Evolutionary conservation across 23 tunicate species (phyloP), one percentile per base, ranked within the genome.

Genomic region (Halocynthia aurantium): DNA sequence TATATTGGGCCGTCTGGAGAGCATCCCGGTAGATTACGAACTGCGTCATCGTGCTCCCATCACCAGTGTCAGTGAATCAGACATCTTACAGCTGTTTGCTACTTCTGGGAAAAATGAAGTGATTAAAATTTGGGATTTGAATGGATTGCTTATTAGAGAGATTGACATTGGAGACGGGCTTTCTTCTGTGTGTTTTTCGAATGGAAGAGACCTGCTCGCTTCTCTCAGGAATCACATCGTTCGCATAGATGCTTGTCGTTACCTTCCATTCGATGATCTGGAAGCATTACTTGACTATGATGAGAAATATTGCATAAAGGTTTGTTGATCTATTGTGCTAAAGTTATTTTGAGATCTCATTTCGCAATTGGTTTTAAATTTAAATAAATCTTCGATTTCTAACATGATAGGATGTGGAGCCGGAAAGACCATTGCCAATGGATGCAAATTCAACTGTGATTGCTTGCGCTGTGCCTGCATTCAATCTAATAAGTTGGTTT

Each of bases 101-200:
- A 83, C 94, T 18, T 56, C 84, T 8, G 62, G 80, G 10, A 62
- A 64, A 61, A 83, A 82, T 73, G 65, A 49, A 21, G 52, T 74
- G n/a, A 78, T 88, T n/a, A 88, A 88, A 83, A 57, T 88, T 5
- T 88, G 94, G 94, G 86, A 83, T 19, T 12, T 53, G n/a, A 81
- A 79, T 8, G 94, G 94, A 6, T 77, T 22, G 51, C 53, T 88
- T 77, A 84, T 87, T 0, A 70, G 93, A 5, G 93, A 87, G 52
- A 13, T 87, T 10, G 50, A 58, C 49, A 73, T 87, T 13, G 93
- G 86, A 52, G 83, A 82, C 54, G 80, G 54, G 6, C 61, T 70
- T 5, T 40, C 73, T 6, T 73, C 87, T 50, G 87, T 73, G 10
- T 83, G 94, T 60, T 88, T 88, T 72, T 72, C 81, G 0, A 78